A percentile compares a stretch with the other conserved stretches of the same genome.
phyloP scores from a whole-genome alignment of 2,113 vertebrate species.

The Hippocampus zosterae region DNA sequence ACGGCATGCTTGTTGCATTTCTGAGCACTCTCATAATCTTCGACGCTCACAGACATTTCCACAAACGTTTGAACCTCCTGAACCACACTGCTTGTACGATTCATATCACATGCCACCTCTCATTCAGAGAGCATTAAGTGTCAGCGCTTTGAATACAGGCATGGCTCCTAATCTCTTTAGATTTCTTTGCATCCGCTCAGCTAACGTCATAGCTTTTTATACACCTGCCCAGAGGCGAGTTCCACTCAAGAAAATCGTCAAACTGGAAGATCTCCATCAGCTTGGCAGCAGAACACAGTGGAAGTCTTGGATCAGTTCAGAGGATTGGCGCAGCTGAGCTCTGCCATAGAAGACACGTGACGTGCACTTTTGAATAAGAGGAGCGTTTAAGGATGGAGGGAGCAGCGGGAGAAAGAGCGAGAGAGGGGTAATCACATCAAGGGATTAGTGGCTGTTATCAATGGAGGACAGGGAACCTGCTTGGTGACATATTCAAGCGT shows the following conservation, averaged over 20 bases:
- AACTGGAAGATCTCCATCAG: conserved; percentile 64
- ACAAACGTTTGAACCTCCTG: conserved; percentile 66
- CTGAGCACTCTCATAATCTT: conserved; percentile 68
- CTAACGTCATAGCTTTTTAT: conserved; percentile 51
- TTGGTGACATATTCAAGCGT: conserved; percentile 30
- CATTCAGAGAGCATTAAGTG: conserved; percentile 65
- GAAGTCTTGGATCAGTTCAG: conserved; percentile 64
- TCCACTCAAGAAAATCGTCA: conserved; percentile 55
- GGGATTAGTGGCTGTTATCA: conserved; percentile 73
- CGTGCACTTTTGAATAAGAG: conserved; percentile 56
- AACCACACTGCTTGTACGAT: conserved; percentile 63
- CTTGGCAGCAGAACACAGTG: conserved; percentile 68
- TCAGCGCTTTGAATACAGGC: conserved; percentile 63
- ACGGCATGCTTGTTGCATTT: conserved; percentile 68
- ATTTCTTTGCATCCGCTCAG: conserved; percentile 46
- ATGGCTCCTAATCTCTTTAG: conserved; percentile 67
- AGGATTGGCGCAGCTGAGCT: conserved; percentile 63
- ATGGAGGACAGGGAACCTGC: conserved; percentile 60
- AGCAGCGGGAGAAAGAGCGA: conserved; percentile 14
- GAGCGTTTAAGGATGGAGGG: conserved; percentile 45
- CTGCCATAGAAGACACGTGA: conserved; percentile 62
- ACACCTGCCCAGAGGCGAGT: conserved; percentile 67
- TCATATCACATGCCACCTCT: conserved; percentile 66
- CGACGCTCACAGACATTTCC: conserved; percentile 66
- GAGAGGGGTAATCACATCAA: conserved; percentile 68